These are phyloP conservation scores for Oryzias melastigma DNA, from an alignment of 2,113 vertebrate species.

Conservation along the genomic window DNA sequence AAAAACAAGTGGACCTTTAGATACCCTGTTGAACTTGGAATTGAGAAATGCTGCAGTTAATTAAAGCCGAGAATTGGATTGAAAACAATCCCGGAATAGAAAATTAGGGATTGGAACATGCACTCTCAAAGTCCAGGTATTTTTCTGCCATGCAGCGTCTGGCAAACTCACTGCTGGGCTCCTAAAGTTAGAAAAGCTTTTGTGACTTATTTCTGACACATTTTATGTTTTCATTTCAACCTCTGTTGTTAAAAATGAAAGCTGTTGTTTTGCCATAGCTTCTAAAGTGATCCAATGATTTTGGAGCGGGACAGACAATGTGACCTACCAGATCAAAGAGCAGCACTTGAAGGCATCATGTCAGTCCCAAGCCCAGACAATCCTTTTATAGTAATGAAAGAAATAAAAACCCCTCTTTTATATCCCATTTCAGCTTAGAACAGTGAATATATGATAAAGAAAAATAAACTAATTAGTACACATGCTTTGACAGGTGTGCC, in stretches of 20 bases:
- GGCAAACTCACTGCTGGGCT: too few relatives aligned
- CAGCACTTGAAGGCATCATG: constrained; percentile 38
- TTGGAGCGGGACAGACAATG: constrained; percentile 38
- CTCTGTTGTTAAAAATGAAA: constrained; percentile 42
- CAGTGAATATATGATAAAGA: constrained; percentile 18
- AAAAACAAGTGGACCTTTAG: too few relatives aligned
- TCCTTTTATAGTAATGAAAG: constrained; percentile 31
- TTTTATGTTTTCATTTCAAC: constrained; percentile 35
- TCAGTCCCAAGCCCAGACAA: constrained; percentile 28
- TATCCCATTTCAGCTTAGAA: not conserved
- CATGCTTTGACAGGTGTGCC: constrained; percentile 5
- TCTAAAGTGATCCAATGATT: constrained; percentile 44
- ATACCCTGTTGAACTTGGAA: too few relatives aligned
- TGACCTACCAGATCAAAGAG: constrained; percentile 54
- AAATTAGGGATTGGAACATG: too few relatives aligned
- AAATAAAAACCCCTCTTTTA: not conserved
- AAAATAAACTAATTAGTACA: constrained; percentile 19
- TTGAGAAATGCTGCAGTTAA: too few relatives aligned
- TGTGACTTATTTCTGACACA: not conserved
- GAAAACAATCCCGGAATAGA: too few relatives aligned
- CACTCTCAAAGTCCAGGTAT: too few relatives aligned
- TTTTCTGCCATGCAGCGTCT: too few relatives aligned
- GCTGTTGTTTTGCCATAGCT: constrained; percentile 43
- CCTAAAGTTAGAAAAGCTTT: too few relatives aligned
- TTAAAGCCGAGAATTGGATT: too few relatives aligned